Evolutionary conservation across 2,888 invertebrate genomes (phyloP).

Genomic region (Neria commutata): DNA sequence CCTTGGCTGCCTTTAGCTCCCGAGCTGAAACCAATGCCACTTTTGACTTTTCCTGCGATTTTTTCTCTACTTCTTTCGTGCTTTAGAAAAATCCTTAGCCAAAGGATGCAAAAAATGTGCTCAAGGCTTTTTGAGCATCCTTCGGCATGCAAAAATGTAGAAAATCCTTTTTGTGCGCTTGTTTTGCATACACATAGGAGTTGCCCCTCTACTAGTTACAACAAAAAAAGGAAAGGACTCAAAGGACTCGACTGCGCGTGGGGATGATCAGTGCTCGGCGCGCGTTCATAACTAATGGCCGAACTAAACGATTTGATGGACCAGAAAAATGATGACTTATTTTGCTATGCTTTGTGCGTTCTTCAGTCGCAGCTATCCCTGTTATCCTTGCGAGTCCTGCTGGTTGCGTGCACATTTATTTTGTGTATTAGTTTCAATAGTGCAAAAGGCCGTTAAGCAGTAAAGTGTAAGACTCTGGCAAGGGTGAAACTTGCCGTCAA

Average conservation of each 20-base stretch:
- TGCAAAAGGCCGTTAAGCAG: background rate
- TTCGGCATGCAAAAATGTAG: too few species aligned
- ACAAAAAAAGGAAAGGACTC: too few species aligned
- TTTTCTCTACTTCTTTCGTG: background rate
- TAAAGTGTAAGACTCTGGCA: background rate
- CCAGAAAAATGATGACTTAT: constrained; percentile 60
- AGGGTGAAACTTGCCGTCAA: constrained; percentile 41
- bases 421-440: constrained; percentile 22
- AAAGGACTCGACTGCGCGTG: too few species aligned
- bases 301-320: constrained; percentile 61
- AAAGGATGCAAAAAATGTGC: constrained; percentile 2
- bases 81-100: background rate
- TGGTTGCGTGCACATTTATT: constrained; percentile 17
- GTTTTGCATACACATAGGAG: too few species aligned
- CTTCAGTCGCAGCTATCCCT: background rate
- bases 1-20: background rate
- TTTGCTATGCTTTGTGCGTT: constrained; percentile 29
- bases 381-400: constrained; percentile 2
- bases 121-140: too few species aligned
- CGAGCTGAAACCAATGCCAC: background rate
- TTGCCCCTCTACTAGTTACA: too few species aligned
- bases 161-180: too few species aligned
- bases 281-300: constrained; percentile 56
- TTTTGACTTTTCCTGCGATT: constrained; percentile 19
- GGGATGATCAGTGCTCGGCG: too few species aligned